These are phyloP conservation scores for Gephyroberyx darwinii DNA, from an alignment of 2,797 vertebrate species.

Conservation along the genomic window DNA sequence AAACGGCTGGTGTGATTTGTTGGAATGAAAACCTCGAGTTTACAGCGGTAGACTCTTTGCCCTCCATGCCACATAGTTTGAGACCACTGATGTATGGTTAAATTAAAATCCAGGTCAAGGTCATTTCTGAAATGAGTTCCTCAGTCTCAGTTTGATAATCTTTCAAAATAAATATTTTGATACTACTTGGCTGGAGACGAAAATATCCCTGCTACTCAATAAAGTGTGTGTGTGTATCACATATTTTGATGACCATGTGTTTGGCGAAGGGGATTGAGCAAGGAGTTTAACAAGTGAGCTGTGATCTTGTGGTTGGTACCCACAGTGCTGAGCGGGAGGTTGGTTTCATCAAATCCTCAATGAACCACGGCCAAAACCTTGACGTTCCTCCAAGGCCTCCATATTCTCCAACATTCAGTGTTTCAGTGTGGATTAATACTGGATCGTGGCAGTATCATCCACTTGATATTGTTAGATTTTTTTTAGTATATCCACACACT, in stretches of 20 bases:
- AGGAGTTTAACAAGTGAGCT: background rate
- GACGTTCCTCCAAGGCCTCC: background rate
- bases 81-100: no score
- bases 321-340: background rate
- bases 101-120: background rate
- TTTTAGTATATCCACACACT: background rate
- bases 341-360: background rate
- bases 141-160: background rate
- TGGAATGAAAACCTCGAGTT: no score
- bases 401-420: background rate
- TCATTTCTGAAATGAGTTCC: no score
- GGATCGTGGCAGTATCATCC: background rate
- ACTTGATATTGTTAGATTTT: background rate
- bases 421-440: background rate
- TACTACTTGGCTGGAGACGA: background rate
- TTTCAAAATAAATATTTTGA: background rate
- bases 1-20: no score
- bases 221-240: no score
- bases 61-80: no score
- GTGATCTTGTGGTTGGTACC: background rate
- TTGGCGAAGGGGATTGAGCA: background rate
- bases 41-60: no score
- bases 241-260: no score
- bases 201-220: no score
- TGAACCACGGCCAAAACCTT: background rate